Evolutionary conservation across 2,797 vertebrate species (phyloP).

Genomic region (Argya squamiceps): DNA sequence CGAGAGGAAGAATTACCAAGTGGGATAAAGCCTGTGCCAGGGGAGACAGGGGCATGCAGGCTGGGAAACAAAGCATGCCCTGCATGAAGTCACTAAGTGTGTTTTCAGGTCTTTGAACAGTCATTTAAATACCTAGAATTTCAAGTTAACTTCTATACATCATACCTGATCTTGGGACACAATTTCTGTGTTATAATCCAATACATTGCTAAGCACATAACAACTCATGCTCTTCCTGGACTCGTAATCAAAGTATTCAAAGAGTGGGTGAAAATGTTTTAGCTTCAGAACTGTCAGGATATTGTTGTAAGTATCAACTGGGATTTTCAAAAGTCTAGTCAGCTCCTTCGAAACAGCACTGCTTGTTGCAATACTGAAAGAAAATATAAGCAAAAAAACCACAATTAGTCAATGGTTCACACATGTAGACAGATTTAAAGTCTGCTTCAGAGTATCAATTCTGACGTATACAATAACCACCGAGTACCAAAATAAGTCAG

Average conservation of each 20-base stretch:
- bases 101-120: not conserved
- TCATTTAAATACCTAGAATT: not conserved
- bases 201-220: constrained; percentile 93
- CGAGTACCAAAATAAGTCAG: not conserved
- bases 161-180: constrained; percentile 94
- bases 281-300: constrained; percentile 93
- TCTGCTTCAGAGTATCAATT: not conserved
- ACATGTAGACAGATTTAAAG: not conserved
- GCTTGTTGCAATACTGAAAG: constrained; percentile 92
- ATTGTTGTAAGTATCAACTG: constrained; percentile 97
- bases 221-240: constrained; percentile 99
- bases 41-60: not conserved
- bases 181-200: constrained; percentile 95
- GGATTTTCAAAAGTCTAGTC: constrained; percentile 95
- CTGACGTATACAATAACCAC: not conserved
- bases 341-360: constrained; percentile 97
- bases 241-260: constrained; percentile 98
- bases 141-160: not conserved
- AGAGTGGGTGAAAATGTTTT: constrained; percentile 96
- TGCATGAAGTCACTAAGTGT: not conserved
- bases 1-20: not conserved
- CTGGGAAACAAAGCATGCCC: not conserved
- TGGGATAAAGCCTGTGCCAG: not conserved
- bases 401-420: not conserved
- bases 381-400: not conserved